Base-by-base conservation (phyloP, 64 coral and sea anemone genomes). In the Dendronephthya gigantea region DNA sequence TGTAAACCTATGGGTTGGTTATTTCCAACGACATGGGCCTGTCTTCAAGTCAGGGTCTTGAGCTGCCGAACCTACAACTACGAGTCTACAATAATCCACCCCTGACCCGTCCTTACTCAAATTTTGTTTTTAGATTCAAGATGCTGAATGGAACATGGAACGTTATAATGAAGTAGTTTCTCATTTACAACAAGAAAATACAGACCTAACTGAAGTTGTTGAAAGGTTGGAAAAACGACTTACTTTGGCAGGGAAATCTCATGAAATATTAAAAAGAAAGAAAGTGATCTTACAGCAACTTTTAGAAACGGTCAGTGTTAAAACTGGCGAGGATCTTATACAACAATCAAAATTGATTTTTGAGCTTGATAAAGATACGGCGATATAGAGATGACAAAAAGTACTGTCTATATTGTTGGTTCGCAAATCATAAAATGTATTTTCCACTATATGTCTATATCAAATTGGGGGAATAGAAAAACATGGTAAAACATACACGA, bases 301-400 rank as follows among this genome's bases (percentile, higher is more conserved):
- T 14, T 92, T 98, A 9, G 92, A 98, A 9, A 98, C 91, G 55
- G 89, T 98, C 0, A 93, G 90, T 82, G 72, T 74, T 23, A 92
- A 90, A 31, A 81, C 93, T 32, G 90, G 88, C 68, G 91, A 98
- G 47, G 92, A 98, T 34, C 84, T 86, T 0, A 47, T 93, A 9
- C 79, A 89, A 16, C 95, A 98, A 25, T 91, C 95, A 0, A 91
- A 93, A 36, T 84, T 98, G 7, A 90, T 98, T 22, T 38, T 93
- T 12, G 95, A 98, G 66, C 85, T 98, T 12, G 95, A 98, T 74
- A 93, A 93, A 90, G 95, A 93, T 48, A 48, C 93, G 70, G 88
- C 90, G 59, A 83, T 35, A 40, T 86, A 22, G 41, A 51, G 30
- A 43, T 49, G 43, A 43, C 68, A 34, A 86, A 3, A 32, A 19